Evolutionary conservation across 2,113 vertebrate genomes (phyloP), one percentile per base, ranked within the genome.

Genomic region (Cariama cristata): DNA sequence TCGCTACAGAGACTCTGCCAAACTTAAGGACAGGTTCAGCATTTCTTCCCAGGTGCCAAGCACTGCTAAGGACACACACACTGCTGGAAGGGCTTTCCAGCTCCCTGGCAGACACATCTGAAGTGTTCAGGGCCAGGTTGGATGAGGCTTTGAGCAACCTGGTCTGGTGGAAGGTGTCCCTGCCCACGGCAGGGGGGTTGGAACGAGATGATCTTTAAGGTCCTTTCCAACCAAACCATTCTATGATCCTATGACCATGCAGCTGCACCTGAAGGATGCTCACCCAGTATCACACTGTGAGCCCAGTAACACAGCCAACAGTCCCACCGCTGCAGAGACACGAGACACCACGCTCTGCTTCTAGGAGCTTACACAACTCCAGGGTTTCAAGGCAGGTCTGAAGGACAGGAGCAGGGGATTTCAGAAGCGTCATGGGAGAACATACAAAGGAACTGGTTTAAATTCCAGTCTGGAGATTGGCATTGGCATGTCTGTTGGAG

Each of bases 381-480:
- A 35, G 23, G 47, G 47, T 19, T 79, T 44, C 58, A 26, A 26
- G 68, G 56, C 42, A 66, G 52, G 52, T 69, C 86, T 67, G 56
- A 58, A 86, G 77, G n/a, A 88, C 49, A 85, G 35, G 30, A n/a
- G 59, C 20, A 83, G 17, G 24, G 10, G 40, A 91, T 47, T 38
- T 71, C 0, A 38, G 0, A 75, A 81, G 35, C 52, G n/a, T 42
- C 21, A 17, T 1, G 16, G 28, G n/a, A 47, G 24, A 56, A 38
- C 0, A 0, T 12, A 58, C 26, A 60, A 49, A 30, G 5, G 22
- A 62, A 52, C 13, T 47, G 0, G 0, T 47, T 59, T 44, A 9
- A 4, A 38, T 38, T 38, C 38, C 38, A 38, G 38, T 8, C 38
- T 38, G 38, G 38, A 38, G 38, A 38, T 38, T 38, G 38, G 38